These are phyloP conservation scores for Gorsachius goisagi DNA, from an alignment of 2,113 vertebrate genomes.

Conservation along the genomic window DNA sequence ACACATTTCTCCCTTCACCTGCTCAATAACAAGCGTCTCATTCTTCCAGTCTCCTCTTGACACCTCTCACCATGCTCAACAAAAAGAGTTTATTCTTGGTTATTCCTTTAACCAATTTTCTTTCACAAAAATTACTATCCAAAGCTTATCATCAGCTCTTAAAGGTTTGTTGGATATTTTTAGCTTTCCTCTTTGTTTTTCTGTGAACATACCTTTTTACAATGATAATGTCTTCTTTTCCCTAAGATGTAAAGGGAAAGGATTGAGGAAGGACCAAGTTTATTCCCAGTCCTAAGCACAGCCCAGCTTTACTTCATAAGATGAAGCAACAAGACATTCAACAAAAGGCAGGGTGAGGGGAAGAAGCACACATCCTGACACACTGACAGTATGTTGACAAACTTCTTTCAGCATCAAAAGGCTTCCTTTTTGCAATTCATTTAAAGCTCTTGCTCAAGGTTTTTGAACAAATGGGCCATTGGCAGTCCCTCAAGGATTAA, in stretches of 20 bases:
- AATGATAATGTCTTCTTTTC: neutral
- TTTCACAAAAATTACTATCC: neutral
- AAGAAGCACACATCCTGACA: neutral
- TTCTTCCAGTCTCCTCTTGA: neutral
- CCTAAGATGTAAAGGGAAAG: neutral
- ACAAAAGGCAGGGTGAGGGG: neutral
- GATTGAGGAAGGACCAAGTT: neutral
- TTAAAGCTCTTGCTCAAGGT: conserved; percentile 21
- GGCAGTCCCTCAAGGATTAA: neutral
- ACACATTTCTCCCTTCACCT: neutral
- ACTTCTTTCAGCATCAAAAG: conserved; percentile 22
- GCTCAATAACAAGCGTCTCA: neutral
- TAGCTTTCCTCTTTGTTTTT: neutral
- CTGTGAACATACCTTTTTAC: neutral
- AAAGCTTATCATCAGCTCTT: neutral
- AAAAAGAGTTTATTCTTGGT: neutral
- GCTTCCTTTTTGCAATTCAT: neutral
- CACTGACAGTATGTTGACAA: neutral
- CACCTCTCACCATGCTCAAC: neutral
- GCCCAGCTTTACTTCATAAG: neutral
- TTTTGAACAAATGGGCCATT: neutral
- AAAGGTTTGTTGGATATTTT: neutral
- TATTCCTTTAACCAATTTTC: neutral
- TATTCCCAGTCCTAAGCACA: neutral
- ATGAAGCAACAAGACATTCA: neutral